These are phyloP conservation scores for Turdus rufiventris DNA, from an alignment of 2,113 vertebrate species.

Conservation along the genomic window DNA sequence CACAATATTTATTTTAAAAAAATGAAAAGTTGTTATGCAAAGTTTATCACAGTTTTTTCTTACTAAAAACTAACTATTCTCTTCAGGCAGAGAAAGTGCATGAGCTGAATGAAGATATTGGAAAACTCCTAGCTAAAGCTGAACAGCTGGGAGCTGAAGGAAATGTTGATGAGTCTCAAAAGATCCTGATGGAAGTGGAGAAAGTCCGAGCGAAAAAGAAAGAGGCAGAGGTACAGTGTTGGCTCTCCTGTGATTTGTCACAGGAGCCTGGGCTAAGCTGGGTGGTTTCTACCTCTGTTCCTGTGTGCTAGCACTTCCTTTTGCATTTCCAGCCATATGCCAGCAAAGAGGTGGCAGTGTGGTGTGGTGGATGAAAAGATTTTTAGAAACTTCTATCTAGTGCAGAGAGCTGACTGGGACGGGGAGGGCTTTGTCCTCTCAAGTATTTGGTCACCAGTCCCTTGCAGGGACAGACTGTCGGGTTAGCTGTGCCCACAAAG, in stretches of 20 bases:
- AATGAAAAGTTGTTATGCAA: neutral
- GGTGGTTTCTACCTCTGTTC: neutral
- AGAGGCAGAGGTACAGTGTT: slow-evolving; percentile 88
- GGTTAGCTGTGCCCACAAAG: neutral
- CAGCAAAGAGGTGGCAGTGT: neutral
- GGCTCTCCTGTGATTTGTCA: neutral
- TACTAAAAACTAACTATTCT: neutral
- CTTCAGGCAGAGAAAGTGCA: slow-evolving; percentile 95
- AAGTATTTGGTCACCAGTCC: neutral
- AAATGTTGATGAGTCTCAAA: slow-evolving; percentile 97
- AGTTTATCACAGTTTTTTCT: neutral
- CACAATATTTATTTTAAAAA: neutral
- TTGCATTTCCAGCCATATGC: neutral
- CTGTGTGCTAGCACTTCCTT: neutral
- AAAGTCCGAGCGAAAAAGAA: slow-evolving; percentile 94
- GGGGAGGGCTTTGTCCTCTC: neutral
- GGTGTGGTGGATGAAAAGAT: neutral
- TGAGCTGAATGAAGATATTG: slow-evolving; percentile 97
- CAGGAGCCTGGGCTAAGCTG: neutral
- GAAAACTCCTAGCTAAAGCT: slow-evolving; percentile 95
- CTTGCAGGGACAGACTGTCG: neutral
- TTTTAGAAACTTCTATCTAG: neutral
- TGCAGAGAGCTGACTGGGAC: neutral
- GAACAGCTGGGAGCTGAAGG: slow-evolving; percentile 97
- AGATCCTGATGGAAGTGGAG: slow-evolving; percentile 96